A percentile compares a stretch with the other conserved stretches of the same genome.
Conservation (phyloP, 1,140 invertebrate species). For the Nasonia giraulti region DNA sequence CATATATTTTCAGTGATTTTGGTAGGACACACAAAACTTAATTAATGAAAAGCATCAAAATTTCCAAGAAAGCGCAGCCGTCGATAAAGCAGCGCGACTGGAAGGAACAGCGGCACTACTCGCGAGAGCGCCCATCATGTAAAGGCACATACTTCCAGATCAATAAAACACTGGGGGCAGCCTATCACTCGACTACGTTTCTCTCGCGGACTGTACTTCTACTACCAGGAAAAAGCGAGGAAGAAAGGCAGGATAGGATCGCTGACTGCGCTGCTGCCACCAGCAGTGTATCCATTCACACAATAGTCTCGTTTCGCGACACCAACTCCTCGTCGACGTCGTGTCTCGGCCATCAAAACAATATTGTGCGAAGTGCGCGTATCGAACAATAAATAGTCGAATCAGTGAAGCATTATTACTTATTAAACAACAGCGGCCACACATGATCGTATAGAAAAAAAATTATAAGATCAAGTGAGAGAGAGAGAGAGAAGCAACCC, state of each 20-base stretch:
- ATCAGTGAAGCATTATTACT: background rate
- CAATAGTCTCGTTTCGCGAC: background rate
- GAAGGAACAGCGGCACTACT: background rate
- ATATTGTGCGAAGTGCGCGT: background rate
- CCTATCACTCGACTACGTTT: background rate
- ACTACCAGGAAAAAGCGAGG: background rate
- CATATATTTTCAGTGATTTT: no score
- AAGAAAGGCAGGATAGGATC: background rate
- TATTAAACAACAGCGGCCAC: background rate
- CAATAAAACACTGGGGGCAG: conserved; percentile 21
- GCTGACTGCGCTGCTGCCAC: background rate
- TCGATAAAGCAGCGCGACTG: background rate
- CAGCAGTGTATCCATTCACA: background rate
- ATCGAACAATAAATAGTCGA: background rate
- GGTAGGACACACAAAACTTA: no score
- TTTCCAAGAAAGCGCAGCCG: no score
- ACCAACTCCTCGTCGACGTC: background rate
- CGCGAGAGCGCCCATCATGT: conserved; percentile 3
- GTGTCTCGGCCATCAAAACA: background rate
- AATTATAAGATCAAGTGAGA: background rate
- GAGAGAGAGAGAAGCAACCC: background rate
- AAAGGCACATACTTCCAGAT: conserved; percentile 29
- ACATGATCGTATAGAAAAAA: no score
- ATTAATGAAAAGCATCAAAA: no score
- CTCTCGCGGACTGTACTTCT: background rate